Base-by-base conservation (phyloP, 2,113 vertebrate species). In the Neoarius graeffei region DNA sequence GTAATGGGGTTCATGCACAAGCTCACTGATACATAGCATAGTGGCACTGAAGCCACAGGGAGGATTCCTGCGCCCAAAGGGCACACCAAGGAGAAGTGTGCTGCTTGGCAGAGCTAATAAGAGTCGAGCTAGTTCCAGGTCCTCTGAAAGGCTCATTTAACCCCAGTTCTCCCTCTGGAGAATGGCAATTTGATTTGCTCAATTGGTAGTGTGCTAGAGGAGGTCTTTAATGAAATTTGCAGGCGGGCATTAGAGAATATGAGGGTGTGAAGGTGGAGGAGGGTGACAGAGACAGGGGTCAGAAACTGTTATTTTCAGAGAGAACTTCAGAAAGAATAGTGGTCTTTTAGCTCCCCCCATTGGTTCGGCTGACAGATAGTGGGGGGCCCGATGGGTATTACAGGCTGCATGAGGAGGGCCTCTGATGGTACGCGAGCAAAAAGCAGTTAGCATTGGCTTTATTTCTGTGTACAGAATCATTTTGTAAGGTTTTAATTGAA, bases 61-160 rank as follows among this genome's bases (percentile, higher is more conserved):
- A 86, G 30, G 77, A 56, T 83, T 84, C 56, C 66, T 62, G 81
- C 88, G 93, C 91, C 90, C 87, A 93, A 92, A 94, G 93, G 93
- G 91, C 91, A 92, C 19, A 35, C 67, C 91, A 92, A 95, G 92
- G 94, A 91, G 89, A 92, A 92, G 92, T 91, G 92, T 92, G 91
- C 91, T 71, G 85, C 84, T 88, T 92, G 92, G 93, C 92, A 81
- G 88, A 94, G 94, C 93, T 92, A 93, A 92, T 94, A 93, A 93
- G 92, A 92, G 85, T 91, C 89, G 90, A 90, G 76, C 86, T 35
- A 56, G 73, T 85, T 93, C 92, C 91, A 92, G 93, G 92, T 90
- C 91, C 90, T 89, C 62, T 92, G 84, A 94, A 94, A 94, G 93
- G 90, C 85, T 94, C 92, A 92, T 94, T 95, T 93, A 94, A 93